Conservation (phyloP, 2,797 vertebrate species). For the Sphenopsis melanotis region DNA sequence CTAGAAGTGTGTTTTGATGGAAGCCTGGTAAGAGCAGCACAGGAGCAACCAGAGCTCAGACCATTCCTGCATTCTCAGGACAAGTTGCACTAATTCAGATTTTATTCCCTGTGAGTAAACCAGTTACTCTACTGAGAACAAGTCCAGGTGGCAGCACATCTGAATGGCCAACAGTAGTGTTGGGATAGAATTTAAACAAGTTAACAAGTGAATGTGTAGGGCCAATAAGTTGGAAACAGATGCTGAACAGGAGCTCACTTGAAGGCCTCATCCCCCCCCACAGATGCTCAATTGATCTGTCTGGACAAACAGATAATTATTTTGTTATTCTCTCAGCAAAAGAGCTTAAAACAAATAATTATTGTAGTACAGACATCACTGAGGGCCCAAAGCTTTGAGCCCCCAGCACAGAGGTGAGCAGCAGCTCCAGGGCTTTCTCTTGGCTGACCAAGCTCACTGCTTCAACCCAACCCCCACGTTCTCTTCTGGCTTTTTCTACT, state of each 20-base stretch:
- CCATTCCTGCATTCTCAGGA: neutral
- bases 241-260: neutral
- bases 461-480: accelerated
- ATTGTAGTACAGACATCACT: neutral
- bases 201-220: neutral
- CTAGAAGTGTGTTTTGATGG: accelerated
- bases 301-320: neutral
- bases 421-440: neutral
- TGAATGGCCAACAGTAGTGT: neutral
- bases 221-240: neutral
- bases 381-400: neutral
- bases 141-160: neutral
- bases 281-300: neutral
- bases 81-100: neutral
- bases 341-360: neutral
- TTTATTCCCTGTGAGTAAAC: neutral
- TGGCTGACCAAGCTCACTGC: neutral
- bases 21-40: neutral
- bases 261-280: neutral
- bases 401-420: neutral
- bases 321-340: neutral
- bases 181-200: neutral
- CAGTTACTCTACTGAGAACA: neutral
- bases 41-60: neutral
- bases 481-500: neutral